Base-by-base conservation (phyloP, 2,113 vertebrate genomes). In the Myodes glareolus region DNA sequence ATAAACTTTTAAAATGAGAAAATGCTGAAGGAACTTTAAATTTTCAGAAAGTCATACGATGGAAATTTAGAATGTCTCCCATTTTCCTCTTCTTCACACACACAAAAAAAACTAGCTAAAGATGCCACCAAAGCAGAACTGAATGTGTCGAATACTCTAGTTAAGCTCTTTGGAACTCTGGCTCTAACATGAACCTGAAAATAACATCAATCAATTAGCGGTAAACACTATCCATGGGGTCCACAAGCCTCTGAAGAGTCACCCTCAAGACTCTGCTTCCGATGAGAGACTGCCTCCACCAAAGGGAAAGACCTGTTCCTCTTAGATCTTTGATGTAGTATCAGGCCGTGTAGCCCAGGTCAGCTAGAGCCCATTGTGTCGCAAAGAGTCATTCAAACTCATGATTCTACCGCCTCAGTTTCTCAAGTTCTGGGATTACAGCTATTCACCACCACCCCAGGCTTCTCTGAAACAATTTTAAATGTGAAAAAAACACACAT, bases 131-230 rank as follows among this genome's bases (percentile, higher is more conserved):
- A 47, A 68, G 36, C 1, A 42, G 33, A 89, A 39, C 36, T 55
- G 52, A 42, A 42, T 82, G 36, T 88, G 13, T 63, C 87, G 31
- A 94, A 73, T 78, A 7, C 58, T 77, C 73, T 42, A 17, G 67
- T 91, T 82, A 96, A 96, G 27, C 58, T 89, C 65, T 88, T 31
- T 17, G 85, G 19, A 82, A 42, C 14, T 76, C 52, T 55, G 50
- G 6, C 58, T 91, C 58, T 61, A 81, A 52, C 73, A 7, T 68
- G 58, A 96, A 82, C 88, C 85, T 94, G 67, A 97, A 96, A 92
- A 68, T 68, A 92, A 29, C 25, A 58, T 85, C 21, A 11, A 58
- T 85, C 21, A 11, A 77, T 77, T 76, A 72, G 72, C 87, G 84
- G 39, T 95, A 90, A 96, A 65, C 23, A 91, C 27, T 2, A 33